Evolutionary conservation across 2,797 vertebrate species (phyloP).

Genomic region (Paguma larvata): DNA sequence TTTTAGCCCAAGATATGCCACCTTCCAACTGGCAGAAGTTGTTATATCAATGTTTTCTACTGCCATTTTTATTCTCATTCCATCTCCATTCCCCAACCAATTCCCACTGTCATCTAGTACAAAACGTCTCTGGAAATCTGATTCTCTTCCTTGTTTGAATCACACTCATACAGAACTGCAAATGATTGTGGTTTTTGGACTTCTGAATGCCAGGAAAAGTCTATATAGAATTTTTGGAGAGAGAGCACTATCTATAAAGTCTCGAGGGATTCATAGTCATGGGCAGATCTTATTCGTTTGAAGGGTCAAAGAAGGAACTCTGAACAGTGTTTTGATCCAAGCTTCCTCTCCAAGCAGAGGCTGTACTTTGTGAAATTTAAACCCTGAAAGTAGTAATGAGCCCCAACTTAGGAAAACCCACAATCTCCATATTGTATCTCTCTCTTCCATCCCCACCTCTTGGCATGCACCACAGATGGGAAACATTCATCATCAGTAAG

Average conservation of each 20-base stretch:
- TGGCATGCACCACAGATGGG: not conserved
- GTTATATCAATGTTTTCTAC: not conserved
- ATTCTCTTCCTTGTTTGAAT: not conserved
- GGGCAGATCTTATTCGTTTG: not conserved
- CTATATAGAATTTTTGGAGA: not conserved
- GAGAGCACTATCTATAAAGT: not conserved
- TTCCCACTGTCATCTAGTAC: not conserved
- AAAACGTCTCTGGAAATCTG: conserved; percentile 1
- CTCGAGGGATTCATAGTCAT: not conserved
- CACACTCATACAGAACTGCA: not conserved
- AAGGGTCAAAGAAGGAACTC: not conserved
- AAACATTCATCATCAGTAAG: not conserved
- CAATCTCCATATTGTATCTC: not conserved
- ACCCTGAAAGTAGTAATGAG: not conserved
- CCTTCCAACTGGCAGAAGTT: not conserved
- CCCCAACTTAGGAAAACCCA: not conserved
- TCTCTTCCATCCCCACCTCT: rapidly evolving
- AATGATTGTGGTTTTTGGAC: not conserved
- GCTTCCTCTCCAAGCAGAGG: not conserved
- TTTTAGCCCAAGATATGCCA: not conserved
- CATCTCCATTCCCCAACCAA: not conserved
- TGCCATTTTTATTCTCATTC: not conserved
- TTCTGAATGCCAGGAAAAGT: not conserved
- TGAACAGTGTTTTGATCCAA: not conserved
- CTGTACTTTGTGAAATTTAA: not conserved